phyloP scores from a whole-genome alignment of 1,140 invertebrate genomes.

The Euglossa dilemma region DNA sequence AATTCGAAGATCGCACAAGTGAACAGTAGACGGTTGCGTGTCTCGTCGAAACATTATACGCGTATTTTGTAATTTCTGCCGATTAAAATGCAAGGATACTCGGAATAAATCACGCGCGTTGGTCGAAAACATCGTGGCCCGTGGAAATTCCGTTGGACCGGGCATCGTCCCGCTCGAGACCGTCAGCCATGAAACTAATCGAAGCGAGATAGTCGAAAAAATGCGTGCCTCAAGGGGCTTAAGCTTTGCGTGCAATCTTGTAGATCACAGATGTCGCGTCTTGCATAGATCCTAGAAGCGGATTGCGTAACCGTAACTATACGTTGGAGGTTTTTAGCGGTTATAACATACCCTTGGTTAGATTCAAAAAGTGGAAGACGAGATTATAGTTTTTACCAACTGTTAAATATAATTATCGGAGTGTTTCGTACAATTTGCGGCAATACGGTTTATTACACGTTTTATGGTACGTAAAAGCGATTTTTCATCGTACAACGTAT shows the following conservation, averaged over 20 bases:
- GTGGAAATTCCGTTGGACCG: background rate
- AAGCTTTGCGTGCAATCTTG: background rate
- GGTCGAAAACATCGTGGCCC: too few relatives aligned
- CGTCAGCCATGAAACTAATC: background rate
- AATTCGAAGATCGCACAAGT: background rate
- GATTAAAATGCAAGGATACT: background rate
- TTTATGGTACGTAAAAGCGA: too few relatives aligned
- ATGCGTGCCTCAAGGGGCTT: background rate
- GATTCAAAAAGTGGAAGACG: background rate
- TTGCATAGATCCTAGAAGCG: background rate
- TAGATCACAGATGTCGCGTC: constrained; percentile 23
- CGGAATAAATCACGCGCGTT: background rate
- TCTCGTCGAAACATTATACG: background rate
- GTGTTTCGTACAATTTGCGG: background rate
- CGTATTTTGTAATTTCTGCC: background rate
- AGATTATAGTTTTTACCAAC: background rate
- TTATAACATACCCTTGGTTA: too few relatives aligned
- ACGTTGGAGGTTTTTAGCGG: background rate
- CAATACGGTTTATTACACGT: background rate
- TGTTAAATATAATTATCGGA: background rate
- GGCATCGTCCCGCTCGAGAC: background rate
- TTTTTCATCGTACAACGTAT: background rate
- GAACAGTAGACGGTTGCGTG: too few relatives aligned
- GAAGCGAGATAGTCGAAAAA: background rate
- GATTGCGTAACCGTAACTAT: background rate